These are phyloP conservation scores for fruit fly (Drosophila melanogaster) DNA, from an alignment of 1,140 invertebrate species.

Conservation along the genomic window DNA sequence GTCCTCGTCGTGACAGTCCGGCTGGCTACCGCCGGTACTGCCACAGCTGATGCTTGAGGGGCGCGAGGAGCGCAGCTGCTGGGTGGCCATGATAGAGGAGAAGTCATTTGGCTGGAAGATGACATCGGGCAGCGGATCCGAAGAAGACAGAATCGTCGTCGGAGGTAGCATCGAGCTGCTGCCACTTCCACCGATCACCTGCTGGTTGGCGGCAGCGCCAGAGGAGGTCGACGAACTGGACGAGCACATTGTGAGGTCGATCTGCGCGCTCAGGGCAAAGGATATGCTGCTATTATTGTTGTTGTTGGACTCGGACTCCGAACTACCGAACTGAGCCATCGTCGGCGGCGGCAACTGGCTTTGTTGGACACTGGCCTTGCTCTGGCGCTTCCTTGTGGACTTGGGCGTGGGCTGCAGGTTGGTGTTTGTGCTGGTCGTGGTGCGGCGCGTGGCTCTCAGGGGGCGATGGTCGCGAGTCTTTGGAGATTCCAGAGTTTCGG, in stretches of 20 bases:
- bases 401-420: slow-evolving; percentile 47
- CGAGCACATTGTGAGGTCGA: slow-evolving; percentile 79
- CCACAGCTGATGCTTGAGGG: slow-evolving; percentile 56
- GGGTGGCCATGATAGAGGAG: slow-evolving; percentile 75
- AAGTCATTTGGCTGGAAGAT: slow-evolving; percentile 81
- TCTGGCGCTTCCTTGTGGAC: slow-evolving; percentile 58
- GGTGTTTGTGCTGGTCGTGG: slow-evolving; percentile 11
- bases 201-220: slow-evolving; percentile 38
- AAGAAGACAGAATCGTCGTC: slow-evolving; percentile 74
- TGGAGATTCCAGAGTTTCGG: slow-evolving; percentile 7
- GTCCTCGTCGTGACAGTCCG: slow-evolving; percentile 64
- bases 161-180: slow-evolving; percentile 72
- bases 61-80: slow-evolving; percentile 65
- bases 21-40: slow-evolving; percentile 56
- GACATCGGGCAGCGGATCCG: slow-evolving; percentile 77
- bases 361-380: slow-evolving; percentile 38
- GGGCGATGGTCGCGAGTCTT: slow-evolving; percentile 51
- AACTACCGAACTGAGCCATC: slow-evolving; percentile 24
- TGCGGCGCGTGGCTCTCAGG: slow-evolving; percentile 59
- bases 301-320: slow-evolving; percentile 32
- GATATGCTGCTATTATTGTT: slow-evolving; percentile 33
- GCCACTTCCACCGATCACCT: slow-evolving; percentile 35
- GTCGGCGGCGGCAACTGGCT: slow-evolving; percentile 9
- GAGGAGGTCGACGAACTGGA: slow-evolving; percentile 71
- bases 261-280: slow-evolving; percentile 66